phyloP scores from a whole-genome alignment of 2,113 vertebrate genomes.

The Physeter macrocephalus region DNA sequence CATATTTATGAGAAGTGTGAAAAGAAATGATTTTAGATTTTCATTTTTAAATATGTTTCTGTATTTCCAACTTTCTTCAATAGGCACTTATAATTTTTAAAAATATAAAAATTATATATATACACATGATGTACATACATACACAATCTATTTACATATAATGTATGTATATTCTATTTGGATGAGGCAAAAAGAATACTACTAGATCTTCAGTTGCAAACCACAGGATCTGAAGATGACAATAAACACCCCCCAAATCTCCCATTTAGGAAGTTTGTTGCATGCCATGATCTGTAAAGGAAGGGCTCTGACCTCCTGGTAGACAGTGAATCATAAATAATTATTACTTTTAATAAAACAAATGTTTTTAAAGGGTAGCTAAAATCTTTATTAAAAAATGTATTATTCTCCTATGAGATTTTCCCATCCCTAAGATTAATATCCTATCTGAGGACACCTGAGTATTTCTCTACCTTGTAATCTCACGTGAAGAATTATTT shows the following conservation, averaged over 20 bases:
- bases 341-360: not conserved
- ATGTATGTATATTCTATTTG: not conserved
- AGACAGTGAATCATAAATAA: not conserved
- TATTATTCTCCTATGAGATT: slow-evolving; percentile 43
- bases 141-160: no score
- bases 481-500: slow-evolving; percentile 41
- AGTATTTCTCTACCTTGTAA: slow-evolving; percentile 68
- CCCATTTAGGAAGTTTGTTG: not conserved
- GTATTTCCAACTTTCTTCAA: not conserved
- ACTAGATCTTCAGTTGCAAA: not conserved
- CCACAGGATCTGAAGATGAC: not conserved
- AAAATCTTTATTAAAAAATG: slow-evolving; percentile 46
- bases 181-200: not conserved
- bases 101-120: not conserved
- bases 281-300: not conserved
- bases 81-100: not conserved
- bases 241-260: not conserved
- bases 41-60: not conserved
- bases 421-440: slow-evolving; percentile 31
- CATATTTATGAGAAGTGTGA: not conserved
- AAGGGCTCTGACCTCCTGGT: not conserved
- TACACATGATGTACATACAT: no score
- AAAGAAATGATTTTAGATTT: not conserved
- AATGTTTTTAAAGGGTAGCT: slow-evolving; percentile 29
- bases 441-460: slow-evolving; percentile 19